Conservation (phyloP, 2,888 invertebrate genomes). For the Autographa gamma region DNA sequence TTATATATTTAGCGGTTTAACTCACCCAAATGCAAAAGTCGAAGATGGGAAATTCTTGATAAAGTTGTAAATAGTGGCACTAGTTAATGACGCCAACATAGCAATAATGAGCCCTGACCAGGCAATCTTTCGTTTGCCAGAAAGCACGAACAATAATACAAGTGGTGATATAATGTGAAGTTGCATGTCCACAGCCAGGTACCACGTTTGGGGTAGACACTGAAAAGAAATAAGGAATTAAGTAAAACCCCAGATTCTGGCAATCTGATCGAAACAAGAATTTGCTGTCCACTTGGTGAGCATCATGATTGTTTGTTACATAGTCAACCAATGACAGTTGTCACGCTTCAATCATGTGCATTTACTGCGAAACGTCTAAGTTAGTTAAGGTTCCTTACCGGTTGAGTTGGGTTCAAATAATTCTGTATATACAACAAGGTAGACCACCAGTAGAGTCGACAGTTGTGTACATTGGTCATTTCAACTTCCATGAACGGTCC, state of each 20-base stretch:
- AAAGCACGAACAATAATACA: conserved; percentile 73
- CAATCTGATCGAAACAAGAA: no score
- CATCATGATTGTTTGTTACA: neutral
- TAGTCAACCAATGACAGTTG: neutral
- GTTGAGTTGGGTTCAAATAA: conserved; percentile 61
- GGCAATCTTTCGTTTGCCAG: conserved; percentile 59
- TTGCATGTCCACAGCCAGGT: conserved; percentile 79
- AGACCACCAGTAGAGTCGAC: conserved; percentile 76
- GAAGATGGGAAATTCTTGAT: conserved; percentile 64
- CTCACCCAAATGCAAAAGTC: conserved; percentile 66
- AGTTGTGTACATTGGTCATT: conserved; percentile 58
- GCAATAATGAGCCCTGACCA: conserved; percentile 67
- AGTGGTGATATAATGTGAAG: conserved; percentile 77
- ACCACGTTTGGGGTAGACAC: conserved; percentile 79
- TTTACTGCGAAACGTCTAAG: no score
- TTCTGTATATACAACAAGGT: conserved; percentile 77
- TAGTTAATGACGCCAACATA: conserved; percentile 59
- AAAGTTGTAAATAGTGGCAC: conserved; percentile 68
- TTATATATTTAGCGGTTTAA: conserved; percentile 19
- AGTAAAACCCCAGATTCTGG: no score
- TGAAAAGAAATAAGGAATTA: conserved; percentile 41
- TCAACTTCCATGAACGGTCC: conserved; percentile 71
- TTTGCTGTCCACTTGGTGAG: no score
- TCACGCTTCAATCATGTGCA: no score
- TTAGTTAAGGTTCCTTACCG: conserved; percentile 59